These are phyloP conservation scores for Diorhabda elongata DNA, from an alignment of 1,140 invertebrate genomes.

Conservation along the genomic window DNA sequence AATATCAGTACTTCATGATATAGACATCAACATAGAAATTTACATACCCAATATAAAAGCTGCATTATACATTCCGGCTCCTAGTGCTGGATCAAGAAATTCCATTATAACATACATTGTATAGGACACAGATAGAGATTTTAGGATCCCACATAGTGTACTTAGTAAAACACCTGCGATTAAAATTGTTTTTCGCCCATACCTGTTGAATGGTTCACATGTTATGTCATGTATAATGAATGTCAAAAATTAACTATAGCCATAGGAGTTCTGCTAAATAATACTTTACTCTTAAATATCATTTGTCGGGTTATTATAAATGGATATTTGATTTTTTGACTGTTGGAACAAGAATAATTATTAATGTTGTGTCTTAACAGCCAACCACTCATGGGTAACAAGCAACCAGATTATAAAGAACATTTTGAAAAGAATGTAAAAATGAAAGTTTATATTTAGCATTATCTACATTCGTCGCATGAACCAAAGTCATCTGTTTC, in stretches of 20 bases:
- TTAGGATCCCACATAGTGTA: slow-evolving; percentile 37
- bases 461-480: too few relatives aligned
- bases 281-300: neutral
- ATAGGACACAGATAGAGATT: slow-evolving; percentile 31
- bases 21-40: too few relatives aligned
- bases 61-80: slow-evolving; percentile 59
- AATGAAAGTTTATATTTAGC: too few relatives aligned
- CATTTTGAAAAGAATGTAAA: too few relatives aligned
- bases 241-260: neutral
- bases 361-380: too few relatives aligned
- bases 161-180: slow-evolving; percentile 54
- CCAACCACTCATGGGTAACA: too few relatives aligned
- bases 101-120: slow-evolving; percentile 58
- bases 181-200: slow-evolving; percentile 58
- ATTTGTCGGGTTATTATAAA: neutral
- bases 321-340: neutral
- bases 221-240: too few relatives aligned
- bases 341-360: neutral
- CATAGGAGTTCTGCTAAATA: neutral
- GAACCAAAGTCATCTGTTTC: too few relatives aligned
- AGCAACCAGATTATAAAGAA: too few relatives aligned
- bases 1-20: too few relatives aligned
- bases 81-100: slow-evolving; percentile 57
- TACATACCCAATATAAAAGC: slow-evolving; percentile 57
- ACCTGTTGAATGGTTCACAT: slow-evolving; percentile 43